A percentile compares a stretch with the other conserved stretches of the same genome.
Conservation (phyloP, 2,888 invertebrate genomes). For the Tenthredo livida region DNA sequence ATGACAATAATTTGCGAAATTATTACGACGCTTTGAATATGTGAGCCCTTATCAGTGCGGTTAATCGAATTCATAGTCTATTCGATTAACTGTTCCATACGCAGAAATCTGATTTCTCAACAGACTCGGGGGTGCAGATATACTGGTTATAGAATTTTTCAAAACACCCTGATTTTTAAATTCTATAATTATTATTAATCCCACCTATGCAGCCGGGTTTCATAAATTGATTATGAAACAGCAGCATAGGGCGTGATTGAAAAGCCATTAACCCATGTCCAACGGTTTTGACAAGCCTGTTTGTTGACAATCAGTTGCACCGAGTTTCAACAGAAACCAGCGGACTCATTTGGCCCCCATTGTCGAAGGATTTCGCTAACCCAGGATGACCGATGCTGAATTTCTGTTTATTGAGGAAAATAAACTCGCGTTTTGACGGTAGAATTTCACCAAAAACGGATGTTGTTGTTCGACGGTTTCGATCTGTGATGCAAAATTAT, state of each 20-base stretch:
- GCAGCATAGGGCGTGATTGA: neutral
- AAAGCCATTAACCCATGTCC: neutral
- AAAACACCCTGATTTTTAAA: neutral
- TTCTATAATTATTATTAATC: neutral
- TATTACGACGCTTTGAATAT: constrained; percentile 32
- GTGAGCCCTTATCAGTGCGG: neutral
- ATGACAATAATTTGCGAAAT: constrained; percentile 43
- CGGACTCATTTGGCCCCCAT: constrained; percentile 28
- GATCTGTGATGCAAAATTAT: neutral
- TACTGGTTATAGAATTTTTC: neutral
- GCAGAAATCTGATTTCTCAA: neutral
- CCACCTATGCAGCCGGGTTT: neutral
- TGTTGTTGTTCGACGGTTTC: neutral
- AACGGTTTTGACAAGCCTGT: constrained; percentile 25
- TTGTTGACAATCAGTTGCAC: constrained; percentile 16
- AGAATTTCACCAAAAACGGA: neutral
- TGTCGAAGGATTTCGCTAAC: neutral
- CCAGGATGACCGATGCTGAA: constrained; percentile 17
- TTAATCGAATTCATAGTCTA: neutral
- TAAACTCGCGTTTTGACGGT: neutral
- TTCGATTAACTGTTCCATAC: neutral
- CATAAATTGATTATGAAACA: neutral
- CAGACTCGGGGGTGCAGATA: neutral
- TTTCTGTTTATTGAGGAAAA: neutral
- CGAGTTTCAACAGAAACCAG: neutral